Conservation (phyloP, 2,113 vertebrate genomes). For the Camelus bactrianus region DNA sequence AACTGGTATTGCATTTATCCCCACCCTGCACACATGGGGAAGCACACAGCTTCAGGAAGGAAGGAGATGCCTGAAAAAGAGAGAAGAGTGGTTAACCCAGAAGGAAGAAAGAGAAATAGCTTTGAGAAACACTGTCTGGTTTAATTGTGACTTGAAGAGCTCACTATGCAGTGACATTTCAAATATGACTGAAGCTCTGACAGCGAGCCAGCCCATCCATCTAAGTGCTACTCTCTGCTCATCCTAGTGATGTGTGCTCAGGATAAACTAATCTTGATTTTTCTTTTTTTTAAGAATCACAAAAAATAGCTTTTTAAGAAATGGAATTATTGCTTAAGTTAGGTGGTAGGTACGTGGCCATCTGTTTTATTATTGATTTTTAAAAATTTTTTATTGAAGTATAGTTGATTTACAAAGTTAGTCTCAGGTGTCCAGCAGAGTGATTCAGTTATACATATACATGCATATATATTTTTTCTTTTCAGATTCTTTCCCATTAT, state of each 20-base stretch:
- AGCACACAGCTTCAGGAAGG: not conserved
- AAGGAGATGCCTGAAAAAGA: not conserved
- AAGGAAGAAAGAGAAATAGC: not conserved
- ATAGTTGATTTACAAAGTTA: too few species aligned
- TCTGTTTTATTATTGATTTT: too few species aligned
- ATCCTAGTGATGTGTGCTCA: not conserved
- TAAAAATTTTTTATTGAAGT: too few species aligned
- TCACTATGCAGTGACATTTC: not conserved
- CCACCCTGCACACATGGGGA: not conserved
- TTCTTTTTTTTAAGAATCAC: too few species aligned
- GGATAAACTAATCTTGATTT: not conserved
- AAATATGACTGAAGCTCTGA: not conserved
- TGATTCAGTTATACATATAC: too few species aligned
- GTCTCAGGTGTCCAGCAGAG: too few species aligned
- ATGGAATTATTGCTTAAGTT: too few species aligned
- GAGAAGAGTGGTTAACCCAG: not conserved
- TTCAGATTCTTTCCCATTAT: too few species aligned
- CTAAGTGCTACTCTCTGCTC: not conserved
- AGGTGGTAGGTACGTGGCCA: too few species aligned
- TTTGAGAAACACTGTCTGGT: not conserved
- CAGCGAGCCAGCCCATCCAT: not conserved
- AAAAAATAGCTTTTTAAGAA: too few species aligned
- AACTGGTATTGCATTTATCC: not conserved
- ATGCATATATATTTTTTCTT: too few species aligned
- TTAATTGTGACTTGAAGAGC: not conserved